Conservation (phyloP, 2,797 vertebrate species). For the Pygocentrus nattereri region DNA sequence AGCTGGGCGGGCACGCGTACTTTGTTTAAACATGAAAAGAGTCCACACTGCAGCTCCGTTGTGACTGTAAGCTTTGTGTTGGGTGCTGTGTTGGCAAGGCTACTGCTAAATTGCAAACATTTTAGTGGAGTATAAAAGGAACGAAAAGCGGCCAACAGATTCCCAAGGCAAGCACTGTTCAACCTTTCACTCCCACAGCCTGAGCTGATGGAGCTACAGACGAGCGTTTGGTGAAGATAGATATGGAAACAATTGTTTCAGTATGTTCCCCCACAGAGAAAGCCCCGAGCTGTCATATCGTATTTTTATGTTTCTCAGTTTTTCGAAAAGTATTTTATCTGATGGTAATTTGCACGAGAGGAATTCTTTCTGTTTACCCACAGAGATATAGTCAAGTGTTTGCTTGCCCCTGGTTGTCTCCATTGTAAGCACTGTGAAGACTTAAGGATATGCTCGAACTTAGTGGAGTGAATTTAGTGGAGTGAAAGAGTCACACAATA, state of each 20-base stretch:
- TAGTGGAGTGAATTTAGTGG: neutral
- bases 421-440: neutral
- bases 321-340: neutral
- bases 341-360: constrained; percentile 29
- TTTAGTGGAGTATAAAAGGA: constrained; percentile 26
- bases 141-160: constrained; percentile 17
- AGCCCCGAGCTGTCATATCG: constrained; percentile 32
- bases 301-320: constrained; percentile 20
- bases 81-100: constrained; percentile 22
- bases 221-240: constrained; percentile 25
- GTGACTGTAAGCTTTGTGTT: constrained; percentile 44
- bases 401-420: neutral
- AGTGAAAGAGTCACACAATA: neutral
- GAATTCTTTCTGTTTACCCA: constrained; percentile 11
- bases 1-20: neutral
- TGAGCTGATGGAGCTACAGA: constrained; percentile 19
- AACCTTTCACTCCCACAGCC: constrained; percentile 16
- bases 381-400: neutral
- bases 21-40: constrained; percentile 2
- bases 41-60: constrained; percentile 1
- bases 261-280: constrained; percentile 26
- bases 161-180: constrained; percentile 27
- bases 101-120: constrained; percentile 20
- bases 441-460: neutral
- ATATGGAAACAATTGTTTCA: constrained; percentile 34